Percentiles rank a stretch among this genome's conserved stretches.
Conservation (phyloP, 2,113 vertebrate genomes). For the Gulo gulo region DNA sequence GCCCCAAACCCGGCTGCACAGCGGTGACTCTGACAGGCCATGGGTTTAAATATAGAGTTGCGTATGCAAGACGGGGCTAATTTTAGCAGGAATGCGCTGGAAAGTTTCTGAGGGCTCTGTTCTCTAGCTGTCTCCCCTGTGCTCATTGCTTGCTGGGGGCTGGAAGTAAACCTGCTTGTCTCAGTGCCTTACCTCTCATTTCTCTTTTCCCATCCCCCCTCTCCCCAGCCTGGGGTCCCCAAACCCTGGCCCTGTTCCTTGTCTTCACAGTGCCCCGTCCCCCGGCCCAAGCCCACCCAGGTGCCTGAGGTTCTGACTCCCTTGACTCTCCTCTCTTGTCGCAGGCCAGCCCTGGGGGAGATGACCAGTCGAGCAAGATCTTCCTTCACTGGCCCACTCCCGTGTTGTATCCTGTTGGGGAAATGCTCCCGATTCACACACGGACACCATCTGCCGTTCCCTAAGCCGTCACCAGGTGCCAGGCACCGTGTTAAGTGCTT, state of each 20-base stretch:
- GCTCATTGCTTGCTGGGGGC: constrained; percentile 6
- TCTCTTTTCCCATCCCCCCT: neutral
- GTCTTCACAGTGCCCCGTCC: neutral
- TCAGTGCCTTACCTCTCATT: neutral
- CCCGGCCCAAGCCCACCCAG: neutral
- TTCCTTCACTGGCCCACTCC: neutral
- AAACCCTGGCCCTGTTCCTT: neutral
- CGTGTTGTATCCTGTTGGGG: accelerated
- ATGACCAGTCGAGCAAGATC: neutral
- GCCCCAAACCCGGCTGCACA: constrained; percentile 6
- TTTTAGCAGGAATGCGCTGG: constrained; percentile 79
- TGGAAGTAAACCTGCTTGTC: constrained; percentile 35
- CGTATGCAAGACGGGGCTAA: constrained; percentile 69
- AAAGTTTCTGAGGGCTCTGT: constrained; percentile 77
- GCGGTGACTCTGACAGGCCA: constrained; percentile 70
- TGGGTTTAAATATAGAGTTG: constrained; percentile 78
- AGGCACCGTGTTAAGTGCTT: neutral
- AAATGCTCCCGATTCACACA: neutral
- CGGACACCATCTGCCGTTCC: accelerated
- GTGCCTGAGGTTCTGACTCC: neutral
- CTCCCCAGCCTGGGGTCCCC: neutral
- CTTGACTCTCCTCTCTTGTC: neutral
- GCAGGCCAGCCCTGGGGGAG: neutral
- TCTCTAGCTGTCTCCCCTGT: constrained; percentile 69
- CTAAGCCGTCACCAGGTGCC: neutral